Conservation (phyloP, 2,888 invertebrate species). For the Schizotus pectinicornis region DNA sequence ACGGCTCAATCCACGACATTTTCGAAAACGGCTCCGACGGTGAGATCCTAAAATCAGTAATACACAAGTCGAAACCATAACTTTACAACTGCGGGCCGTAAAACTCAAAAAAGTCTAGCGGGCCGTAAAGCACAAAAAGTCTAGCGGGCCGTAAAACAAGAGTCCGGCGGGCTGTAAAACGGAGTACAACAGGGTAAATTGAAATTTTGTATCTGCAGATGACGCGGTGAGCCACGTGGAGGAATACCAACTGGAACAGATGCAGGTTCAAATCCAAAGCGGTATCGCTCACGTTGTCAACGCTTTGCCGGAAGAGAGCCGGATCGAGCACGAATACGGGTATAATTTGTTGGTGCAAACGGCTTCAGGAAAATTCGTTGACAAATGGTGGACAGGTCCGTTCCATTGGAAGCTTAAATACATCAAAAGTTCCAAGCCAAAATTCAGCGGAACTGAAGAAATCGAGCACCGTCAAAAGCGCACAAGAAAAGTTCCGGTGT, state of each 20-base stretch:
- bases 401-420: constrained; percentile 79
- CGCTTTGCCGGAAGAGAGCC: constrained; percentile 62
- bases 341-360: constrained; percentile 65
- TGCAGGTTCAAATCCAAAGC: constrained; percentile 53
- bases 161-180: too few species aligned
- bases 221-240: constrained; percentile 38
- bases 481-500: constrained; percentile 39
- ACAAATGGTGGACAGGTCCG: constrained; percentile 78
- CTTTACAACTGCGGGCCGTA: background rate
- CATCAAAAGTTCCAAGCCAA: constrained; percentile 19
- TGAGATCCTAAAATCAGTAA: background rate
- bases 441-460: constrained; percentile 55
- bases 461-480: constrained; percentile 40
- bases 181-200: too few species aligned
- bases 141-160: too few species aligned
- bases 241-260: constrained; percentile 51
- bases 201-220: background rate
- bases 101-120: too few species aligned
- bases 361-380: constrained; percentile 40
- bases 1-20: constrained; percentile 57
- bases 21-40: constrained; percentile 41
- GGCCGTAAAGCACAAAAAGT: too few species aligned
- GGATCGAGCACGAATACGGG: constrained; percentile 70
- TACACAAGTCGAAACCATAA: background rate
- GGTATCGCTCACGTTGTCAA: constrained; percentile 61